Evolutionary conservation across 2,888 invertebrate species (phyloP).

Genomic region (Zootermopsis nevadensis): DNA sequence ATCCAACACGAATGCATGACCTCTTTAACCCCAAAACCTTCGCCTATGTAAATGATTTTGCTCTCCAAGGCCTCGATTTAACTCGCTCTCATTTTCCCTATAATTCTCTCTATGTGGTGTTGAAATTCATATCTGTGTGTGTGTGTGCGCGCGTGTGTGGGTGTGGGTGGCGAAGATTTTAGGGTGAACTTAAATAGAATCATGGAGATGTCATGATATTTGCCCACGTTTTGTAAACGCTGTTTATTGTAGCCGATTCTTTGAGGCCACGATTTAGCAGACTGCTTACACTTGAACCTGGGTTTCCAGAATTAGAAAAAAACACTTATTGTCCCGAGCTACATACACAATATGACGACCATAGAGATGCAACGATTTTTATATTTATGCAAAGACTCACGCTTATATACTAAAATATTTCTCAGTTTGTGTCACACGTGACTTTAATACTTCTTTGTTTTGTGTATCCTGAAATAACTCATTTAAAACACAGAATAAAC

Average conservation of each 20-base stretch:
- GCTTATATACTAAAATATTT: too few species aligned
- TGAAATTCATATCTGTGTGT: not conserved
- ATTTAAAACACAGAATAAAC: too few species aligned
- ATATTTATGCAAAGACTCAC: too few species aligned
- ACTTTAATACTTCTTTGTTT: too few species aligned
- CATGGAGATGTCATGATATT: not conserved
- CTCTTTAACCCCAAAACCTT: conserved; percentile 27
- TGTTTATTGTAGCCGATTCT: not conserved
- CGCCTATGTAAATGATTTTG: not conserved
- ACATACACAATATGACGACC: too few species aligned
- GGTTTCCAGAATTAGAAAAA: not conserved
- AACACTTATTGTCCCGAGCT: not conserved
- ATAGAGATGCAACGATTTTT: too few species aligned
- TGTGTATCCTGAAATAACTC: too few species aligned
- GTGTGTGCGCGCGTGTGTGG: not conserved
- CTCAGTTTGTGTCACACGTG: too few species aligned
- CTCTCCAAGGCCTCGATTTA: not conserved
- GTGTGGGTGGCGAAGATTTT: not conserved
- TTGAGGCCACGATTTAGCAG: not conserved
- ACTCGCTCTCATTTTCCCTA: not conserved
- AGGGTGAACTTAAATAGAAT: not conserved
- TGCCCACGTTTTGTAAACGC: too few species aligned
- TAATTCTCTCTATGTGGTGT: not conserved
- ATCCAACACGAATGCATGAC: not conserved
- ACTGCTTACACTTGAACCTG: not conserved